Evolutionary conservation across 2,113 vertebrate genomes (phyloP).

Genomic region (Labeo catla): DNA sequence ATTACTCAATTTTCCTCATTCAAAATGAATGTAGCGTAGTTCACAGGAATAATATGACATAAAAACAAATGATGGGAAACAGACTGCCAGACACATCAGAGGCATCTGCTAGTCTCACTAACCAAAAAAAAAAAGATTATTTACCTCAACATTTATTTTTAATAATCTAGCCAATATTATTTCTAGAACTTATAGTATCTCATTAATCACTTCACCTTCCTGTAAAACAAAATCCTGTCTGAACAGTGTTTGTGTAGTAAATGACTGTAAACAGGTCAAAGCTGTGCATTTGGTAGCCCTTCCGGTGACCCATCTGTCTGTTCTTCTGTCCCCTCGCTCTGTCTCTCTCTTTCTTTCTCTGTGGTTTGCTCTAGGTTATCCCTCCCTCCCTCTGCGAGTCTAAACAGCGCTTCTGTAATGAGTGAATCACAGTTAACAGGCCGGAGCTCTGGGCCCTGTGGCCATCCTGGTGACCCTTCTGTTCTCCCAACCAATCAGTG

Average conservation of each 20-base stretch:
- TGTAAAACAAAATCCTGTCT: conserved; percentile 2
- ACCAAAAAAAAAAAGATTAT: not conserved
- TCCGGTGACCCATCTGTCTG: conserved; percentile 39
- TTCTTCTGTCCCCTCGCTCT: conserved; percentile 26
- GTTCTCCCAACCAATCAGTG: conserved; percentile 39
- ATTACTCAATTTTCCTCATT: conserved; percentile 1
- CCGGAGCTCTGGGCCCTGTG: conserved; percentile 20
- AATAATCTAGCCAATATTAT: not conserved
- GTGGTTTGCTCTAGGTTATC: conserved; percentile 39
- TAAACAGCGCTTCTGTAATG: conserved; percentile 33
- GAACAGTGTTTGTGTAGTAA: conserved; percentile 5
- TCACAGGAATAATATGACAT: conserved; percentile 16
- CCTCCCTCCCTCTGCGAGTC: not conserved
- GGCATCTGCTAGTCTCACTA: not conserved
- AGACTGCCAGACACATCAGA: not conserved
- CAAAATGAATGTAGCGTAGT: not conserved
- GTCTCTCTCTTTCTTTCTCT: conserved; percentile 28
- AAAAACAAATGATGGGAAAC: conserved; percentile 10
- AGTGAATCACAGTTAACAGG: conserved; percentile 50
- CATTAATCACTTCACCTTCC: not conserved
- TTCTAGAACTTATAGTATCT: too few species aligned
- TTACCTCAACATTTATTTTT: not conserved
- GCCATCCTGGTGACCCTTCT: conserved; percentile 40
- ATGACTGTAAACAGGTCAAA: conserved; percentile 37
- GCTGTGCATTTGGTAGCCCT: conserved; percentile 38